Evolutionary conservation across 2,888 invertebrate species (phyloP).

Genomic region (Watsonalla binaria): DNA sequence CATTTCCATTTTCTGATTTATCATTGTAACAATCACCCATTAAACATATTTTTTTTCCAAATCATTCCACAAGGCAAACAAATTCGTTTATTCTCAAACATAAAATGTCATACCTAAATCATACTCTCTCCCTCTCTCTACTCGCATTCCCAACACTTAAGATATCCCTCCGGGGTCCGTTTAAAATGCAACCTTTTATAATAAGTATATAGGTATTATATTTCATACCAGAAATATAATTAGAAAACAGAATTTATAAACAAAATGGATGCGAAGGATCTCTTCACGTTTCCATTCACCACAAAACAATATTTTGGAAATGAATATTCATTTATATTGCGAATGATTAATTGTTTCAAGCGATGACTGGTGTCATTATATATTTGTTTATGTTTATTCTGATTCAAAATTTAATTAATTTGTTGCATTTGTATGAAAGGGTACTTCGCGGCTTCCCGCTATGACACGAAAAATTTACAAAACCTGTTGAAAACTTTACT

Average conservation of each 20-base stretch:
- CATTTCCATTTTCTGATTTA: too few relatives aligned
- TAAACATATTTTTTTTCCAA: too few relatives aligned
- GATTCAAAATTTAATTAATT: neutral
- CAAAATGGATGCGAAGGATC: conserved; percentile 1
- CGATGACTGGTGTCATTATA: conserved; percentile 11
- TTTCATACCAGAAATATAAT: too few relatives aligned
- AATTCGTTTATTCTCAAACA: neutral
- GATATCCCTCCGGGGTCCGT: neutral
- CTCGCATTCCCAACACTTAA: neutral
- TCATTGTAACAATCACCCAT: too few relatives aligned
- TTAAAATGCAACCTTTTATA: neutral
- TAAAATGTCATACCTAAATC: neutral
- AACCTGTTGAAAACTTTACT: too few relatives aligned
- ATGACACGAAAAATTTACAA: too few relatives aligned
- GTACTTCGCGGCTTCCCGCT: too few relatives aligned
- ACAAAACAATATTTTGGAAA: conserved; percentile 33
- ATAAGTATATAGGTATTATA: too few relatives aligned
- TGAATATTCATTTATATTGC: conserved; percentile 47
- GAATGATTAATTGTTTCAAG: conserved; percentile 40
- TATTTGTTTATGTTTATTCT: conserved; percentile 5
- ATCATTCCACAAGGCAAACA: too few relatives aligned
- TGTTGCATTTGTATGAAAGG: too few relatives aligned
- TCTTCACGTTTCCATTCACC: conserved; percentile 9
- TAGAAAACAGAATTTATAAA: neutral
- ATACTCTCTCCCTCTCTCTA: neutral